phyloP scores from a whole-genome alignment of 2,113 vertebrate genomes.

The Pogonocichla stellata region DNA sequence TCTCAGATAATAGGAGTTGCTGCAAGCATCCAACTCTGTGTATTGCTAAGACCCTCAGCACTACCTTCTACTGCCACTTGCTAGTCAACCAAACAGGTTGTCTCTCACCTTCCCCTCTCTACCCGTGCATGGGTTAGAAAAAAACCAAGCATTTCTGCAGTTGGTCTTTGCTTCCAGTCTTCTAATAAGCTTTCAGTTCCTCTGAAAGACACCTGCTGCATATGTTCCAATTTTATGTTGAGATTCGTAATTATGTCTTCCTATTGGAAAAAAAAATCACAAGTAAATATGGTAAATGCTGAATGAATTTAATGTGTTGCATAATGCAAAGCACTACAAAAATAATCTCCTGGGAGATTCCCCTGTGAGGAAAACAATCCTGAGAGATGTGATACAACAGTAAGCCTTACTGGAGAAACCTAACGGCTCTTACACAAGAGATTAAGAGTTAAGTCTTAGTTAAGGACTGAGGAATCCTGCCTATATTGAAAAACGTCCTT shows the following conservation, averaged over 20 bases:
- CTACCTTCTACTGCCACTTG: background rate
- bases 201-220: background rate
- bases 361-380: background rate
- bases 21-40: background rate
- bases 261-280: background rate
- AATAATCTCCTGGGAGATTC: background rate
- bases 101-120: background rate
- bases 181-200: background rate
- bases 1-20: background rate
- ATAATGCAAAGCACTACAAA: background rate
- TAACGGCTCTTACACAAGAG: background rate
- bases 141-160: background rate
- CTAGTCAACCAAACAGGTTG: background rate
- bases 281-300: background rate
- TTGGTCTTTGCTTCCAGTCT: background rate
- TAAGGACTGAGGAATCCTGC: background rate
- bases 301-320: background rate
- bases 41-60: background rate
- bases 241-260: background rate
- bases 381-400: background rate
- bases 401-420: background rate
- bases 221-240: background rate
- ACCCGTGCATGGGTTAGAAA: background rate
- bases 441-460: background rate
- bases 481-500: background rate